These are phyloP conservation scores for Pollimyrus isidori DNA, from an alignment of 2,113 vertebrate species.

Conservation along the genomic window DNA sequence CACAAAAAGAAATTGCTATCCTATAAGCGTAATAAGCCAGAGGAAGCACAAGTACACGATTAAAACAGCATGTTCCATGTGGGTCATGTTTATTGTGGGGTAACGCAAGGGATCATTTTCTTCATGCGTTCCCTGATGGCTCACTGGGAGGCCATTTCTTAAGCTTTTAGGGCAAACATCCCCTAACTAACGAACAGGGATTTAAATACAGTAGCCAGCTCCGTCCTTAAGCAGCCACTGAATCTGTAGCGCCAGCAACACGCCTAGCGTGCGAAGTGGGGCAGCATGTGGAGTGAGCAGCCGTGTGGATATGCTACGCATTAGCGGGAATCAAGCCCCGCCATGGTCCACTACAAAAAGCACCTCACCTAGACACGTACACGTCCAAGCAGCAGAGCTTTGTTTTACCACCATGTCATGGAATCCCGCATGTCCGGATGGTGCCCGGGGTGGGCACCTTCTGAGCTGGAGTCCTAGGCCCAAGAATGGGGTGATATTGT, in stretches of 20 bases:
- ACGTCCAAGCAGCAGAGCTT: conserved; percentile 66
- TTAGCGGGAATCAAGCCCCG: background rate
- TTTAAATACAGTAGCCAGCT: background rate
- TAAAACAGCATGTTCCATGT: background rate
- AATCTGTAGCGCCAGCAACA: background rate
- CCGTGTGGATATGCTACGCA: background rate
- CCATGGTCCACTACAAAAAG: background rate
- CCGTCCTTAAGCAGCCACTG: background rate
- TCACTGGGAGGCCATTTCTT: background rate
- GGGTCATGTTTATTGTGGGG: background rate
- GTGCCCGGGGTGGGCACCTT: too few species aligned
- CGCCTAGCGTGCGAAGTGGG: background rate
- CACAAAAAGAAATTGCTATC: background rate
- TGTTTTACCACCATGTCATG: conserved; percentile 67
- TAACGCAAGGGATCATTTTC: background rate
- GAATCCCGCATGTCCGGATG: too few species aligned
- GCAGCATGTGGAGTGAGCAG: background rate
- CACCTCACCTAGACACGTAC: conserved; percentile 25
- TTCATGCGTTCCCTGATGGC: background rate
- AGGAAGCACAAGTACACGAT: background rate
- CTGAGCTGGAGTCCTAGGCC: too few species aligned
- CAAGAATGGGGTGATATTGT: too few species aligned
- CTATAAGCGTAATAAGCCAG: background rate
- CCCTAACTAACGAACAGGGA: background rate
- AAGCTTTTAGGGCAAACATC: background rate